These are phyloP conservation scores for Sebastes hubbsi DNA, from an alignment of 2,797 vertebrate genomes.

Conservation along the genomic window DNA sequence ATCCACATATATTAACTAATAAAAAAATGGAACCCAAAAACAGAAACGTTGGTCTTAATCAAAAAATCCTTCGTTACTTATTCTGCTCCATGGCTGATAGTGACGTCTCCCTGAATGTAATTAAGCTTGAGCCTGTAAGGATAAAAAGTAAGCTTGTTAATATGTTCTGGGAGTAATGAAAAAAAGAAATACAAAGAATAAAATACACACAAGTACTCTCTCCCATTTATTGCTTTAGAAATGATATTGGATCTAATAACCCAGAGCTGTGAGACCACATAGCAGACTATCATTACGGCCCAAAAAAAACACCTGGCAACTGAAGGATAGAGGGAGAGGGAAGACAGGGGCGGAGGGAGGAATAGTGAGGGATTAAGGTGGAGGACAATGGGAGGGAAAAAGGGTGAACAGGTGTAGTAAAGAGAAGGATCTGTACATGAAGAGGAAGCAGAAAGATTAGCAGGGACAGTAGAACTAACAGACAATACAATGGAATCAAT, in stretches of 20 bases:
- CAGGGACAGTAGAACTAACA: constrained; percentile 9
- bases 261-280: constrained; percentile 70
- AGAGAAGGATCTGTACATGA: not conserved
- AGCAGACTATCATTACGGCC: constrained; percentile 53
- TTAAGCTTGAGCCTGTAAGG: constrained; percentile 83
- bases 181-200: constrained; percentile 74
- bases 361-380: constrained; percentile 4
- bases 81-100: constrained; percentile 66
- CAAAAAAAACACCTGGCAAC: constrained; percentile 47
- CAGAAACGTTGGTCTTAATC: constrained; percentile 79
- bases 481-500: constrained; percentile 22
- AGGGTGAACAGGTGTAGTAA: not conserved
- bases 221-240: constrained; percentile 79
- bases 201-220: constrained; percentile 69
- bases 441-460: constrained; percentile 12
- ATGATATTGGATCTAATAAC: constrained; percentile 81
- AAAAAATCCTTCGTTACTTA: constrained; percentile 76
- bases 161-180: constrained; percentile 78
- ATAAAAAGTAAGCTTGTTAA: constrained; percentile 84
- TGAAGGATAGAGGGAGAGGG: constrained; percentile 17
- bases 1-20: constrained; percentile 78
- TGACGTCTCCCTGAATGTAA: constrained; percentile 76
- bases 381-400: not conserved
- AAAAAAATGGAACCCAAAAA: constrained; percentile 77
- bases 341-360: not conserved